Percentiles rank a stretch among this genome's conserved stretches.
Evolutionary conservation across 2,113 vertebrate genomes (phyloP).

Genomic region (Takifugu flavidus): DNA sequence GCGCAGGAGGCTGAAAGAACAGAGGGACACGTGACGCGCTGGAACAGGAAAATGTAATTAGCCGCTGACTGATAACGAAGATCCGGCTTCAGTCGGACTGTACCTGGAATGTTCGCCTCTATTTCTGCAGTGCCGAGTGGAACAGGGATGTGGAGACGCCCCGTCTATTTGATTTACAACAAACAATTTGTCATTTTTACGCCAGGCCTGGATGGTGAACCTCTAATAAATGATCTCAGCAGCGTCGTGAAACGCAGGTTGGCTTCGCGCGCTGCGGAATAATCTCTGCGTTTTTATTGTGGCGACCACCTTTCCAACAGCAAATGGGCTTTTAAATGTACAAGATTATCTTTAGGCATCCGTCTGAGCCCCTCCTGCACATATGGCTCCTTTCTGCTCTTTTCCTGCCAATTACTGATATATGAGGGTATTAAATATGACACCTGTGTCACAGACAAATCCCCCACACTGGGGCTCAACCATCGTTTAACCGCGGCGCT

Average conservation of each 20-base stretch:
- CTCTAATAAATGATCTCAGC: constrained; percentile 46
- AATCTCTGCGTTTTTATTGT: constrained; percentile 33
- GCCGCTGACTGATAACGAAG: constrained; percentile 4
- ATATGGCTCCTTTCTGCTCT: constrained; percentile 54
- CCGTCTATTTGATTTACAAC: too few species aligned
- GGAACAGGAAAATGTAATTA: constrained; percentile 45
- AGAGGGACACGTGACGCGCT: constrained; percentile 7
- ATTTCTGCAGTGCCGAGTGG: too few species aligned
- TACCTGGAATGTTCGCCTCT: too few species aligned
- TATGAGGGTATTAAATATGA: constrained; percentile 80
- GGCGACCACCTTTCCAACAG: constrained; percentile 5
- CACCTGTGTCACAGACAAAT: constrained; percentile 78
- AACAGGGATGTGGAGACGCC: too few species aligned
- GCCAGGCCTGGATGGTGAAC: constrained; percentile 44
- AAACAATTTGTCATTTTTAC: constrained; percentile 10
- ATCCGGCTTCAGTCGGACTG: too few species aligned
- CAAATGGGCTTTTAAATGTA: constrained; percentile 64
- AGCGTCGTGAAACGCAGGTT: constrained; percentile 21
- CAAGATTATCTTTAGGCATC: constrained; percentile 62
- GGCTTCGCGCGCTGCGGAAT: constrained; percentile 22
- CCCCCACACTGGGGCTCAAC: constrained; percentile 49
- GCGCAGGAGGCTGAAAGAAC: neutral
- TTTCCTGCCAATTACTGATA: constrained; percentile 77
- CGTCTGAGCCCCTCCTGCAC: constrained; percentile 49
- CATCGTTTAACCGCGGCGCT: constrained; percentile 64